Percentiles rank a stretch among this genome's conserved stretches.
Conservation (phyloP, 2,888 invertebrate species). For the Hoplodrina ambigua region DNA sequence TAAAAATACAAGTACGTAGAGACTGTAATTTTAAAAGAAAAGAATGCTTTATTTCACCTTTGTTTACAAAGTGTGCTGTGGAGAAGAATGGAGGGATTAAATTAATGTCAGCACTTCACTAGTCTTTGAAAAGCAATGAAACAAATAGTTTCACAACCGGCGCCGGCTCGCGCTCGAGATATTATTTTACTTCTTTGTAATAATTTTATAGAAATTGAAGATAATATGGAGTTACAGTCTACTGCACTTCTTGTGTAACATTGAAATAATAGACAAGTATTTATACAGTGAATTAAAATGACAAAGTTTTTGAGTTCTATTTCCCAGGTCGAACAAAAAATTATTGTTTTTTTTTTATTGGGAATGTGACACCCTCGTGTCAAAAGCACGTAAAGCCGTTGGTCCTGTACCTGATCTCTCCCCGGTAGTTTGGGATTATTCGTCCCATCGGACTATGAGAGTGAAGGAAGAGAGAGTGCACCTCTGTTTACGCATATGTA, state of each 20-base stretch:
- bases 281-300: neutral
- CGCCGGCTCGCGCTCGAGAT: neutral
- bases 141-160: conserved; percentile 27
- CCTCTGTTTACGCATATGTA: no score
- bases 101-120: neutral
- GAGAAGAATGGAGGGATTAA: conserved; percentile 19
- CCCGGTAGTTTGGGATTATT: no score
- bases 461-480: no score
- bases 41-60: conserved; percentile 1
- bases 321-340: no score
- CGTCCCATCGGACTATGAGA: no score
- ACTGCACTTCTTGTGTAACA: neutral
- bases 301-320: neutral
- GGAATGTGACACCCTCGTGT: no score
- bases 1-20: no score
- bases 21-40: neutral
- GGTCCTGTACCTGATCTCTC: no score
- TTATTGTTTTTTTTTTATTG: no score
- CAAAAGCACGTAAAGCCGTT: no score
- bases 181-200: conserved; percentile 18
- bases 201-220: conserved; percentile 10
- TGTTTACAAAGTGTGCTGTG: neutral
- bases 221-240: neutral
- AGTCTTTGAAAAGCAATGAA: conserved; percentile 26
- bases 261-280: neutral